Conservation (phyloP, 2,888 invertebrate genomes). For the Palloptera scutellata region DNA sequence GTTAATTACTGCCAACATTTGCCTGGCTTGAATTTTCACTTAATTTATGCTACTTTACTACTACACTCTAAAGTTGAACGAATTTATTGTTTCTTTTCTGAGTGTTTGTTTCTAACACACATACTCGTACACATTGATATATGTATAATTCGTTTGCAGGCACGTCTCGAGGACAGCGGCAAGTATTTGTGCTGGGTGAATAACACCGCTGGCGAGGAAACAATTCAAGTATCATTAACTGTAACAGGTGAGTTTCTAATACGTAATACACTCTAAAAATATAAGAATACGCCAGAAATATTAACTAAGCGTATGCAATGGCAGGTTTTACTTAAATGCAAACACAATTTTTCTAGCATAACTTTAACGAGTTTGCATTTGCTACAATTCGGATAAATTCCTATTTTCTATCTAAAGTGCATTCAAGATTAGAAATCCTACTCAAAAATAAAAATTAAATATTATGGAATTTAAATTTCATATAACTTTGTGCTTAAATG, state of each 20-base stretch:
- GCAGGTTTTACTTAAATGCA: background rate
- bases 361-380: background rate
- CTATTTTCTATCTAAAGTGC: background rate
- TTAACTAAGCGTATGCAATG: background rate
- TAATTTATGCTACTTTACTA: no score
- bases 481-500: no score
- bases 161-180: conserved; percentile 80
- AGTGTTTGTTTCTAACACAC: conserved; percentile 20
- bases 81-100: background rate
- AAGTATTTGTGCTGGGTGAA: conserved; percentile 90
- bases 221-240: conserved; percentile 77
- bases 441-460: no score
- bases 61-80: no score
- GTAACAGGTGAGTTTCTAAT: conserved; percentile 72
- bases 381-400: background rate
- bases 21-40: no score
- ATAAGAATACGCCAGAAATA: background rate
- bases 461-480: no score
- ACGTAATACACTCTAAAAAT: background rate
- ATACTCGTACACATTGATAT: no score
- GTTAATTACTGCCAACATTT: no score
- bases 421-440: background rate
- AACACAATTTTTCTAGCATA: background rate
- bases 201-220: conserved; percentile 86
- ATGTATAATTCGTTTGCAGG: conserved; percentile 47